These are phyloP conservation scores for Mellivora capensis DNA, from an alignment of 2,113 vertebrate genomes.

Conservation along the genomic window DNA sequence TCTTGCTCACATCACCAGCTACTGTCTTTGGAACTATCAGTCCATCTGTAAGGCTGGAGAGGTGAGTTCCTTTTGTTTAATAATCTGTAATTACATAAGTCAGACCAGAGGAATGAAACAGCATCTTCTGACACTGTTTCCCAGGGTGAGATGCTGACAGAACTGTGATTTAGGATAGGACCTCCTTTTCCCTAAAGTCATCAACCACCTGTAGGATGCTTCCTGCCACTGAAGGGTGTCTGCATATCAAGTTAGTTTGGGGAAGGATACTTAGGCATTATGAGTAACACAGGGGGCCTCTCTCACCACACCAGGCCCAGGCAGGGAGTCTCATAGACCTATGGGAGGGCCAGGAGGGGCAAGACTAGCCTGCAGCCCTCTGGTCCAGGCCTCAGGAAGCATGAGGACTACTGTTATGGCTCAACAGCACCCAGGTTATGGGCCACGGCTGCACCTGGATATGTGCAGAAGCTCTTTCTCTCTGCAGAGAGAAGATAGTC, in stretches of 20 bases:
- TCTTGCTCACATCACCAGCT: neutral
- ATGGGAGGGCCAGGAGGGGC: rapidly evolving
- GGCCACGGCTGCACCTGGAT: rapidly evolving
- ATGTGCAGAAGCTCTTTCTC: too few species aligned
- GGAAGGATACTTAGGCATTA: neutral
- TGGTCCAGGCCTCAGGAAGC: neutral
- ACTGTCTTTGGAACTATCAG: neutral
- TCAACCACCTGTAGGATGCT: neutral
- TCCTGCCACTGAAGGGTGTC: neutral
- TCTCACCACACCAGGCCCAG: neutral
- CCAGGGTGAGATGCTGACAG: neutral
- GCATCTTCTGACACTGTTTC: too few species aligned
- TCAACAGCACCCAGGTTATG: rapidly evolving
- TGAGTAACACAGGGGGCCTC: neutral
- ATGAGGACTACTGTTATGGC: rapidly evolving
- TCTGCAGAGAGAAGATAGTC: neutral
- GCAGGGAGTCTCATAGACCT: too few species aligned
- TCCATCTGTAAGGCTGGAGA: neutral
- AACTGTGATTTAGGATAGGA: neutral
- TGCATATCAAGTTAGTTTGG: neutral
- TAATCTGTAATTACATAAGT: neutral
- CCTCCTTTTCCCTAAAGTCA: neutral
- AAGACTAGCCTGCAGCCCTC: neutral
- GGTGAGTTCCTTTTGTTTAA: neutral
- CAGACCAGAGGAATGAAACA: neutral